Base-by-base conservation (phyloP, 2,113 vertebrate genomes). In the Malurus cyaneus region DNA sequence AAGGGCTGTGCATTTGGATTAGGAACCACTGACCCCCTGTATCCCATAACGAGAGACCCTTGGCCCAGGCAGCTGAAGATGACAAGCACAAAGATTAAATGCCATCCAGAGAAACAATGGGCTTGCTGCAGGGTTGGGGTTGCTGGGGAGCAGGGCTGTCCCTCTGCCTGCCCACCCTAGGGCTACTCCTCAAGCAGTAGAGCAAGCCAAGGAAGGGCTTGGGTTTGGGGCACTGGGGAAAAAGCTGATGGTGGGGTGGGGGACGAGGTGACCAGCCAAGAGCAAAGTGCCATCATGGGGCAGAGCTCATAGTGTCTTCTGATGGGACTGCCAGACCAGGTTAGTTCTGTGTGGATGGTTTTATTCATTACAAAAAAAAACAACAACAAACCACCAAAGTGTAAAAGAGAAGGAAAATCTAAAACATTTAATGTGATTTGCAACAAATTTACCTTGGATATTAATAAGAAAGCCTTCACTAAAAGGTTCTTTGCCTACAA, bases 221-320 rank as follows among this genome's bases (percentile, higher is more conserved):
- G 6, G 2, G 1, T 52, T 29, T 72, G 49, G 41, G 34, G 23
- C 6, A 26, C 0, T 2, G 13, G 7, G 26, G 25, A 42, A 8
- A 0, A 3, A 72, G 67, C 0, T 1, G 13, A 25, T 72, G 77
- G 19, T 12, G 6, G 39, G 28, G 15, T 11, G 11, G 17, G 41
- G 54, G 34, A 32, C 54, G 47, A 90, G 24, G 9, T 32, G 32
- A 18, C 18, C 70, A 88, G 57, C 4, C 42, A 52, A 78, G 47
- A 85, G 4, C 3, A 0, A 72, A 89, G 12, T 2, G 11, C 11
- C 0, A 1, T 25, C 9, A 3, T 4, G 9, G 21, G 31, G 49
- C 54, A 61, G 62, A 69, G 14, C 25, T 69, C 34, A 39, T 3
- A 18, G 29, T 31, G n/a, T 59, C 71, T 65, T 88, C 76, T 76